Evolutionary conservation across 2,113 vertebrate species (phyloP).

Genomic region (Hymenochirus boettgeri): DNA sequence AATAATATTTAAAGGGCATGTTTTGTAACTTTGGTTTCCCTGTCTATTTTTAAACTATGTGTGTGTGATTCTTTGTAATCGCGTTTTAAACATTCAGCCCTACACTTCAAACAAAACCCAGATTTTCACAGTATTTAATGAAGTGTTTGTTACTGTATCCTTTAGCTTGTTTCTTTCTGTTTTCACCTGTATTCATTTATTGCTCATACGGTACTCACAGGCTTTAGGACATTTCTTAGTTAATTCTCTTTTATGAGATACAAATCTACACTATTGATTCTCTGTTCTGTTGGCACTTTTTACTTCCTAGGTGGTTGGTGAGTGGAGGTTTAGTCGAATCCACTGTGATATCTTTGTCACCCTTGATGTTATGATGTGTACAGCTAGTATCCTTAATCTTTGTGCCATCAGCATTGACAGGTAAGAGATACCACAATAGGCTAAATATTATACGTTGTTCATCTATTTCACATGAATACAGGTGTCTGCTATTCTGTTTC

Average conservation of each 20-base stretch:
- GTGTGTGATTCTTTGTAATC: conserved; percentile 3
- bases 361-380: conserved; percentile 98
- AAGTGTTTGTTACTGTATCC: conserved; percentile 17
- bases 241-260: conserved; percentile 34
- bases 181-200: conserved; percentile 15
- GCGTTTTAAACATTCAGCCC: too few species aligned
- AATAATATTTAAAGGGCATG: too few species aligned
- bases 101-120: too few species aligned
- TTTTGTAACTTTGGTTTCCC: too few species aligned
- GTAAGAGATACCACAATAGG: conserved; percentile 59
- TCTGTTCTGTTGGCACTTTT: conserved; percentile 30
- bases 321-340: conserved; percentile 95
- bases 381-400: conserved; percentile 96
- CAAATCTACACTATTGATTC: conserved; percentile 36
- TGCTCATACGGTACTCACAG: conserved; percentile 6
- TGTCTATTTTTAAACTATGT: too few species aligned
- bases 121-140: too few species aligned
- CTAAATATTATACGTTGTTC: too few species aligned
- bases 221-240: conserved; percentile 11
- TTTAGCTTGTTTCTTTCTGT: background rate
- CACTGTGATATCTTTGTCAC: conserved; percentile 98
- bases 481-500: too few species aligned
- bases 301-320: conserved; percentile 83
- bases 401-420: conserved; percentile 99
- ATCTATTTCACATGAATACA: too few species aligned